A percentile compares a stretch with the other conserved stretches of the same genome.
phyloP scores from a whole-genome alignment of 2,888 invertebrate species.

The Gari tellinella region DNA sequence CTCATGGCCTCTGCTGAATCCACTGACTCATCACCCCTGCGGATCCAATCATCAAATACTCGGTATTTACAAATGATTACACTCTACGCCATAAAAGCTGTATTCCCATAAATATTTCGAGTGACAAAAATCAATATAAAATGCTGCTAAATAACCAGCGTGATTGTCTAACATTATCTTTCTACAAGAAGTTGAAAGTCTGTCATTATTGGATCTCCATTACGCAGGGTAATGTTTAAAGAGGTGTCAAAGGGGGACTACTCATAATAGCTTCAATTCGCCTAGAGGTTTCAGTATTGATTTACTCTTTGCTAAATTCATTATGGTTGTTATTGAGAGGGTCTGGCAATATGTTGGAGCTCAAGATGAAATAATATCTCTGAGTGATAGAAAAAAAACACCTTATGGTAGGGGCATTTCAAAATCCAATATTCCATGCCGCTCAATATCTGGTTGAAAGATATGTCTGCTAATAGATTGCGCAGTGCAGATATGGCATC shows the following conservation, averaged over 20 bases:
- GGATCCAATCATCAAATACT: constrained; percentile 10
- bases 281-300: constrained; percentile 57
- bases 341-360: constrained; percentile 41
- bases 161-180: constrained; percentile 61
- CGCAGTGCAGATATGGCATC: too few relatives aligned
- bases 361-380: constrained; percentile 27
- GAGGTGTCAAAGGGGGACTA: constrained; percentile 62
- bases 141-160: constrained; percentile 58
- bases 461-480: too few relatives aligned
- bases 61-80: constrained; percentile 47
- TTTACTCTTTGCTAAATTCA: constrained; percentile 52
- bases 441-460: too few relatives aligned
- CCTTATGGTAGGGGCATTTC: constrained; percentile 6
- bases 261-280: constrained; percentile 47
- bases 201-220: constrained; percentile 60
- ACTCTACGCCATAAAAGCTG: constrained; percentile 36
- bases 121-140: constrained; percentile 60
- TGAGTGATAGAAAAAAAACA: constrained; percentile 35
- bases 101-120: constrained; percentile 47
- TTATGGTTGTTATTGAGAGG: constrained; percentile 40
- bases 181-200: constrained; percentile 54
- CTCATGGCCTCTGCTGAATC: neutral
- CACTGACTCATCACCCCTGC: constrained; percentile 2
- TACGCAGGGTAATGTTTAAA: constrained; percentile 56
- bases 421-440: constrained; percentile 8